A percentile compares a stretch with the other conserved stretches of the same genome.
phyloP scores from a whole-genome alignment of 2,113 vertebrate genomes.

The Agelaius phoeniceus region DNA sequence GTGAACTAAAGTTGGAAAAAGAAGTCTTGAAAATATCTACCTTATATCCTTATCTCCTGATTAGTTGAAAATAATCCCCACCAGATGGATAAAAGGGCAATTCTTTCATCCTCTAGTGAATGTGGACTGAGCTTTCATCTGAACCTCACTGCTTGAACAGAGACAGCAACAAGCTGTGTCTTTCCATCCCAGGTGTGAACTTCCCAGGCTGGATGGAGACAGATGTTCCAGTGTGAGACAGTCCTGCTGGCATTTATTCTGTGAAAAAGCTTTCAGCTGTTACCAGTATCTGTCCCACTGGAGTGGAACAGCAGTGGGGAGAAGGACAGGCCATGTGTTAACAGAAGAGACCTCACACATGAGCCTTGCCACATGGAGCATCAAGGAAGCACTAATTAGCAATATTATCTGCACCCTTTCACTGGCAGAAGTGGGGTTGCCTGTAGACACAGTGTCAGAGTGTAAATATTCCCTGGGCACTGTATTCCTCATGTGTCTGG shows the following conservation, averaged over 20 bases:
- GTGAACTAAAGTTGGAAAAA: not conserved
- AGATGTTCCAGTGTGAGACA: not conserved
- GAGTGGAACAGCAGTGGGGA: not conserved
- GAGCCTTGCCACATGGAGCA: not conserved
- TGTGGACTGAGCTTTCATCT: accelerated
- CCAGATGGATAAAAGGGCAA: not conserved
- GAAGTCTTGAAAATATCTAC: not conserved
- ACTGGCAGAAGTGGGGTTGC: not conserved
- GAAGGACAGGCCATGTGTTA: not conserved
- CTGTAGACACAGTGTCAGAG: not conserved
- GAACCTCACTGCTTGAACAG: not conserved
- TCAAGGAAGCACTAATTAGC: not conserved
- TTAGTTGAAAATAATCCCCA: not conserved
- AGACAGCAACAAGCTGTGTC: not conserved
- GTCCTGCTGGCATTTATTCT: not conserved
- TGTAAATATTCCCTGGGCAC: not conserved
- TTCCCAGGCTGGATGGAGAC: not conserved
- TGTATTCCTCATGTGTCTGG: not conserved
- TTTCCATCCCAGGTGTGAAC: not conserved
- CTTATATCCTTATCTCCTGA: accelerated
- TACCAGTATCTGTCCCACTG: accelerated
- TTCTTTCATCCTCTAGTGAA: not conserved
- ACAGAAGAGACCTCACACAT: not conserved
- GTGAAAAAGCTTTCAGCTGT: not conserved
- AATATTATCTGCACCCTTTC: not conserved